phyloP scores from a whole-genome alignment of 2,797 vertebrate species.

The Aplochiton taeniatus region DNA sequence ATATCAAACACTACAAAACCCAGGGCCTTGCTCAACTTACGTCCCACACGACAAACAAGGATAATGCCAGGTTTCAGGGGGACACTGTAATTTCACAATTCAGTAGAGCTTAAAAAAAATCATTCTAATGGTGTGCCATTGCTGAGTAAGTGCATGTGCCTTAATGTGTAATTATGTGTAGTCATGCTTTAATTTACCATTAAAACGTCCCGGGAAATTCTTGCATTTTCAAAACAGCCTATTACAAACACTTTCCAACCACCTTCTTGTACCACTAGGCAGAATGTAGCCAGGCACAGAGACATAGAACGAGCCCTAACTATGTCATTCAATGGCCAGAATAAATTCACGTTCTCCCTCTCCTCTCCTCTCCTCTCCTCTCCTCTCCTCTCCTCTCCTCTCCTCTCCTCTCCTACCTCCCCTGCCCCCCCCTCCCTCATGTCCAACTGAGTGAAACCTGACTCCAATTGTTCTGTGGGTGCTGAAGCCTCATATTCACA shows the following conservation, averaged over 20 bases:
- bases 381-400: too few species aligned
- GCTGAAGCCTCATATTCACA: conserved; percentile 50
- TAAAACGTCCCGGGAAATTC: conserved; percentile 25
- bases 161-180: conserved; percentile 37
- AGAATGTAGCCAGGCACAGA: too few species aligned
- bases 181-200: conserved; percentile 25
- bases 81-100: conserved; percentile 16
- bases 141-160: conserved; percentile 45
- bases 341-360: too few species aligned
- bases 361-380: too few species aligned
- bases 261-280: too few species aligned
- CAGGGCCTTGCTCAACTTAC: too few species aligned
- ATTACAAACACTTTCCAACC: conserved; percentile 25
- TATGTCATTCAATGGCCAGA: too few species aligned
- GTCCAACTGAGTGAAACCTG: conserved; percentile 57
- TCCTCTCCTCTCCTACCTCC: neutral
- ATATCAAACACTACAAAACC: too few species aligned
- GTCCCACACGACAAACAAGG: neutral
- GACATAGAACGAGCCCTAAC: too few species aligned
- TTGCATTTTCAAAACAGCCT: conserved; percentile 28
- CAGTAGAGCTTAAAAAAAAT: conserved; percentile 34
- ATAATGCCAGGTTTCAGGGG: conserved; percentile 15
- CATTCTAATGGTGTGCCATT: conserved; percentile 50
- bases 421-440: conserved; percentile 32
- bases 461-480: conserved; percentile 47